Evolutionary conservation across 2,113 vertebrate genomes (phyloP).

Genomic region (Okapia johnstoni): DNA sequence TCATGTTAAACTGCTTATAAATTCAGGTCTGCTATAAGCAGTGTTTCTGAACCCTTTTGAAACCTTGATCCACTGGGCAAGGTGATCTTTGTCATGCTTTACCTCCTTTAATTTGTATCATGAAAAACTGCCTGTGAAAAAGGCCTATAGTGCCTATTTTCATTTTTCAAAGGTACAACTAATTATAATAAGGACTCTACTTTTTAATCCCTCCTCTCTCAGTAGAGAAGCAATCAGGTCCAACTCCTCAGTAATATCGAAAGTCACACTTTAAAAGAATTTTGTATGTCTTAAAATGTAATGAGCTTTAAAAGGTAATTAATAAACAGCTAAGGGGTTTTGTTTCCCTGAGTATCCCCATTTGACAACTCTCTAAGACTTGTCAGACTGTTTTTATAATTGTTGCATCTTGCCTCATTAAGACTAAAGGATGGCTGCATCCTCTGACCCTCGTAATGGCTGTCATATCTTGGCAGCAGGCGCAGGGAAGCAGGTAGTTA

Average conservation of each 20-base stretch:
- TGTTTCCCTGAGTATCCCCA: neutral
- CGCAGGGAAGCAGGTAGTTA: neutral
- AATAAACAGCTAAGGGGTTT: neutral
- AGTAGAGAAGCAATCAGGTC: neutral
- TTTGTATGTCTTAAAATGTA: conserved; percentile 6
- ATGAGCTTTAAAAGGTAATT: conserved; percentile 23
- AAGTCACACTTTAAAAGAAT: conserved; percentile 13
- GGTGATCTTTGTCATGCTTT: conserved; percentile 9
- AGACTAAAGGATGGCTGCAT: neutral
- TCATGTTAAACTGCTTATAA: neutral
- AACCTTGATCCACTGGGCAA: neutral
- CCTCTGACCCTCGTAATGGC: neutral
- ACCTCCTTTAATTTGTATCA: neutral
- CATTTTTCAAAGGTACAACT: neutral
- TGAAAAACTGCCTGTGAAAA: neutral
- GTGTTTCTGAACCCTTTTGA: neutral
- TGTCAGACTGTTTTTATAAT: neutral
- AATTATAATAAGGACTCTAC: neutral
- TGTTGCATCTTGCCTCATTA: neutral
- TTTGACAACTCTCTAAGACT: neutral
- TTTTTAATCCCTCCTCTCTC: neutral
- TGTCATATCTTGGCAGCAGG: neutral
- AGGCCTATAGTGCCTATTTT: neutral
- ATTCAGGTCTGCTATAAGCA: neutral
- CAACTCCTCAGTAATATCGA: neutral